Base-by-base conservation (phyloP, 2,888 invertebrate species). In the Pseudanteris insignis region DNA sequence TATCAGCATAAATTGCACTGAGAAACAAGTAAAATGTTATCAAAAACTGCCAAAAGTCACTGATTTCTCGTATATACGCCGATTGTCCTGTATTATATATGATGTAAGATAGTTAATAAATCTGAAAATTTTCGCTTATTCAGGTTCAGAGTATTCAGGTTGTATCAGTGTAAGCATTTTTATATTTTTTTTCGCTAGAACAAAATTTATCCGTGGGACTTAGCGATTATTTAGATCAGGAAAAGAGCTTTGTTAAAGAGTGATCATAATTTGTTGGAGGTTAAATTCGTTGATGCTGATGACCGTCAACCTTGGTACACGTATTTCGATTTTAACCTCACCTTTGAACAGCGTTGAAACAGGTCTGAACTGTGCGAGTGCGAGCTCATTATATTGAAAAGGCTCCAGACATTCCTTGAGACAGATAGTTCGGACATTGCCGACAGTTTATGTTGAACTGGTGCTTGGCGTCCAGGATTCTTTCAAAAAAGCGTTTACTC, bases 321-420 rank as follows among this genome's bases (percentile, higher is more conserved):
- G 32, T 50, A 50, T 43, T 55, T 55, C 33, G 30, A 41, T 29
- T 47, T 40, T 41, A 47, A 47, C 47, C 47, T 55, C 40, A 41
- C 41, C 36, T 67, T 60, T 40, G 55, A 55, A 63, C 11, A 46
- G 64, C 55, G 62, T 63, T 66, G 63, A 61, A 69, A 67, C 65
- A 63, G 67, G 66, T 68, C 66, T 61, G 66, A 66, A 64, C 60
- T 55, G 58, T 63, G 47, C 53, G 51, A 60, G 54, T 60, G 58
- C 57, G 59, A 60, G 61, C 63, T 63, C 67, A 66, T 67, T 67
- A 68, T 67, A 60, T 59, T 53, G 44, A 62, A 63, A 62, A 65
- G 58, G 58, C 65, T 61, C 57, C 55, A 63, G 47, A 67, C 67
- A 67, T 68, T 68, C 67, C 64, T 67, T 64, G 58, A 43, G 54